Conservation (phyloP, 2,888 invertebrate genomes). For the Boloria euphrosyne region DNA sequence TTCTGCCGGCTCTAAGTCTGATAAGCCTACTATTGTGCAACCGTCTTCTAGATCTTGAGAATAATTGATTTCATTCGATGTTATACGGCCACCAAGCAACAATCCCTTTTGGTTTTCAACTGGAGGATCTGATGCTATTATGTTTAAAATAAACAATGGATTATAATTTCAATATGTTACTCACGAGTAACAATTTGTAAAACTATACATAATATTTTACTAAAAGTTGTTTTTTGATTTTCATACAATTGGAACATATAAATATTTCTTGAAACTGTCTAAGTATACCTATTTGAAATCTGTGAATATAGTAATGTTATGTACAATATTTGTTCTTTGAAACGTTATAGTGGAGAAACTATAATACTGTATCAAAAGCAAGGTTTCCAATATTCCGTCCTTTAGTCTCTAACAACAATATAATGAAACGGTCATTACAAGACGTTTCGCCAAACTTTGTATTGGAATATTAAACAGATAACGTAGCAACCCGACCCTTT, state of each 20-base stretch:
- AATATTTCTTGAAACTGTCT: no score
- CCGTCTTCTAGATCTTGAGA: slow-evolving; percentile 71
- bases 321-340: no score
- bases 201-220: no score
- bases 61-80: slow-evolving; percentile 64
- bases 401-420: slow-evolving; percentile 4
- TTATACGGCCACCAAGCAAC: slow-evolving; percentile 66
- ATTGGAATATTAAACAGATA: slow-evolving; percentile 31
- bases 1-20: slow-evolving; percentile 51
- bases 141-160: not conserved
- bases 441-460: slow-evolving; percentile 15
- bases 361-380: no score
- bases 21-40: slow-evolving; percentile 56
- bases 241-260: no score
- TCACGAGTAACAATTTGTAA: no score
- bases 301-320: no score
- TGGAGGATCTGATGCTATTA: slow-evolving; percentile 61
- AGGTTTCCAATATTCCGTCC: no score
- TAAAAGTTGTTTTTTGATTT: no score
- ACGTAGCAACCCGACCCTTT: slow-evolving; percentile 22
- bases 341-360: no score
- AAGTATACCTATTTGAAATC: no score
- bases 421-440: not conserved
- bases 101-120: slow-evolving; percentile 59
- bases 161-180: not conserved